phyloP scores from a whole-genome alignment of 2,797 vertebrate species.

The Xiphorhynchus erythropygius region DNA sequence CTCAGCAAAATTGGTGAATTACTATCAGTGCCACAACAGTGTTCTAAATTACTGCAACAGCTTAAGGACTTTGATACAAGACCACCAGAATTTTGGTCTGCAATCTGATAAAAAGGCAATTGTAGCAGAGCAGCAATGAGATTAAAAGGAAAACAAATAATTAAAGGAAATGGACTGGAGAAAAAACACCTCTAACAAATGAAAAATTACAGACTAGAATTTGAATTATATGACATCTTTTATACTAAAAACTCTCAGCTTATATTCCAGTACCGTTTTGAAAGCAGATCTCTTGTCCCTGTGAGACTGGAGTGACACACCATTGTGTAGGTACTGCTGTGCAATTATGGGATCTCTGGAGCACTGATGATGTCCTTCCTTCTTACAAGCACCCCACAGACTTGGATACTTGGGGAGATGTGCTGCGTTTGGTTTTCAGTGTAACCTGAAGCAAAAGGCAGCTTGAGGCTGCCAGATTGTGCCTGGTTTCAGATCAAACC shows the following conservation, averaged over 20 bases:
- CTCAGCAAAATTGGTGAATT: not conserved
- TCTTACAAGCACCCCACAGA: not conserved
- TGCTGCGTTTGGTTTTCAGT: not conserved
- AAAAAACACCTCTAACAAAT: not conserved
- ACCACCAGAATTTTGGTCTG: not conserved
- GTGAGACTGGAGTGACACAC: not conserved
- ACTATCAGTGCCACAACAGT: not conserved
- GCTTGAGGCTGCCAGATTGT: slow-evolving; percentile 10
- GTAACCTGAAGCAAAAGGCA: slow-evolving; percentile 5
- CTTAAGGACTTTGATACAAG: not conserved
- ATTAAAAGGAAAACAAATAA: slow-evolving; percentile 17
- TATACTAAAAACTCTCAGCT: not conserved
- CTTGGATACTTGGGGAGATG: not conserved
- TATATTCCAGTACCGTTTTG: not conserved
- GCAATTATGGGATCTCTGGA: not conserved
- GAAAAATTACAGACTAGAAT: not conserved
- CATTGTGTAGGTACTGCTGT: not conserved
- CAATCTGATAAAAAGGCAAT: slow-evolving; percentile 38
- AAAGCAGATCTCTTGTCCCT: not conserved
- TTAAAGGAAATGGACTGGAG: not conserved
- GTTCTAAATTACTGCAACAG: not conserved
- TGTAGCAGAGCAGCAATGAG: not conserved
- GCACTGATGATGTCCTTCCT: not conserved
- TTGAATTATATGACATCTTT: not conserved
- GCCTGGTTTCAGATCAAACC: slow-evolving; percentile 56